Evolutionary conservation across 2,113 vertebrate species (phyloP), one percentile per base, ranked within the genome.

Genomic region (Pluvialis apricaria): DNA sequence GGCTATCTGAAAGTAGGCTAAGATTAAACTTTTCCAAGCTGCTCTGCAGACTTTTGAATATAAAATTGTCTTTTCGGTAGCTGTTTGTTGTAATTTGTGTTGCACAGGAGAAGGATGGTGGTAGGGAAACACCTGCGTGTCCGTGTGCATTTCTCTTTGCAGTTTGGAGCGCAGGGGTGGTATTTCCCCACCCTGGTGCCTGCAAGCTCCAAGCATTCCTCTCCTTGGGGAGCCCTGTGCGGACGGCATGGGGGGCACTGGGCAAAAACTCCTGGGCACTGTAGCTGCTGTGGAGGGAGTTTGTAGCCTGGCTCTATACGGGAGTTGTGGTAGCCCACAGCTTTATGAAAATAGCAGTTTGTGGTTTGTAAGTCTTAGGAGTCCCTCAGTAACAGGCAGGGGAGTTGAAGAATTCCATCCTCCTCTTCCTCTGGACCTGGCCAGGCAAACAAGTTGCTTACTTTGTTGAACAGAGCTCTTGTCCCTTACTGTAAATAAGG

Each of bases 331-430:
- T 49, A 61, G 28, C 52, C 44, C 80, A 55, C 49, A 70, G 62
- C 31, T 45, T 14, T 82, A 13, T 19, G 49, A 55, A 92, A 82
- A 45, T 5, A 68, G 17, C 29, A 29, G 10, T 58, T 86, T 42
- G 22, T 66, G 32, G 18, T 64, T 83, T 77, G 68, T 28, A 47
- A 76, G n/a, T n/a, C 25, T 80, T 76, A 22, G 0, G 13, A 42
- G 96, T 97, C 97, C 96, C 98, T 98, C 94, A 71, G 98, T 94
- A 97, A 97, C 96, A 91, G 96, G 97, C 96, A 91, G 96, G 92
- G 93, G 91, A 93, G 40, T 92, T 88, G 86, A 91, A 40, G 73
- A 65, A 79, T 94, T 96, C 96, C 72, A 86, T 98, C 98, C 96
- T 96, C 52, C 57, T 96, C 52, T 76, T n/a, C 38, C n/a, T 94